Percentiles rank a stretch among this genome's conserved stretches.
Conservation (phyloP, 1,140 invertebrate genomes). For the Macrobrachium rosenbergii region DNA sequence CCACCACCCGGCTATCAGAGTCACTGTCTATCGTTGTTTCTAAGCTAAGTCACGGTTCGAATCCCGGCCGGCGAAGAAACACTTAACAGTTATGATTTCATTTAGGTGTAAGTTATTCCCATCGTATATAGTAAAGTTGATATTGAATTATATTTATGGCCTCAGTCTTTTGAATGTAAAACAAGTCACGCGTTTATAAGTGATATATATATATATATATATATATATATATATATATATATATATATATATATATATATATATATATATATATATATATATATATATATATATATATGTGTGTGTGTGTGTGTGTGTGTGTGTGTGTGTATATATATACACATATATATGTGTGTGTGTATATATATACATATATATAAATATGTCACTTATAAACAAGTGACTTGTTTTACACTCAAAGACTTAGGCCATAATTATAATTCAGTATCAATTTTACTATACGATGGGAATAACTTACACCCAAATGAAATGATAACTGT, state of each 20-base stretch:
- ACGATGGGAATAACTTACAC: too few relatives aligned
- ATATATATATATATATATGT: neutral
- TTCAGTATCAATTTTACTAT: too few relatives aligned
- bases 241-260: slow-evolving; percentile 10
- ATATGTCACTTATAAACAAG: neutral
- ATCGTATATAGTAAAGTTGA: too few relatives aligned
- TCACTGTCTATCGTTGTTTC: too few relatives aligned
- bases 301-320: neutral
- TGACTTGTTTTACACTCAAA: neutral
- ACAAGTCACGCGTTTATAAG: neutral
- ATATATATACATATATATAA: slow-evolving; percentile 3
- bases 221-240: slow-evolving; percentile 3
- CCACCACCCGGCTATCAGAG: too few relatives aligned
- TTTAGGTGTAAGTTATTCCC: too few relatives aligned
- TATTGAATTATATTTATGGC: too few relatives aligned
- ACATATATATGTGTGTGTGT: slow-evolving; percentile 4
- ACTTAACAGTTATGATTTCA: too few relatives aligned
- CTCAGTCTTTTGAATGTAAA: too few relatives aligned
- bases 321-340: slow-evolving; percentile 7
- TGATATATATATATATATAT: neutral
- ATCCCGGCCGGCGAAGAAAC: too few relatives aligned
- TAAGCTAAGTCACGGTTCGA: too few relatives aligned
- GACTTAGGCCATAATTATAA: neutral
- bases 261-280: slow-evolving; percentile 14
- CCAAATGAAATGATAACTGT: too few relatives aligned